Evolutionary conservation across 2,113 vertebrate genomes (phyloP), one percentile per base, ranked within the genome.

Genomic region (Alligator mississippiensis): DNA sequence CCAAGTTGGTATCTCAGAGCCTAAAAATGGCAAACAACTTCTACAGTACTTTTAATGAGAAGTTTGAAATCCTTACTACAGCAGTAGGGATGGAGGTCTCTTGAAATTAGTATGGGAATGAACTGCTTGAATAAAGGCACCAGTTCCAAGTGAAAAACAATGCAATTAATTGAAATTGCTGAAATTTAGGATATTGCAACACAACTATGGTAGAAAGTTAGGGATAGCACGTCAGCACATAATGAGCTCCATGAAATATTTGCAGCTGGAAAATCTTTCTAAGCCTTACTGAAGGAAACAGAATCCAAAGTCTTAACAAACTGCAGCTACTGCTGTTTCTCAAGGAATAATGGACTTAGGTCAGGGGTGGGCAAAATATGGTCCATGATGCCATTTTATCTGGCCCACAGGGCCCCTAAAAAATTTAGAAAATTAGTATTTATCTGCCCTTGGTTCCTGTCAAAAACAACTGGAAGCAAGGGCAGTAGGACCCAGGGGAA

Each of bases 211-310:
- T 87, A 64, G 92, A 94, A 63, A 91, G 87, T 75, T 90, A 84
- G 87, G 75, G 82, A 89, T 93, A 90, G 47, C 47, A 93, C 93
- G 80, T 79, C 80, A 89, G 77, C 59, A 82, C 74, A 63, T 25
- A 38, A 4, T 9, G 38, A 89, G 83, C 82, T 38, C 61, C 54
- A 13, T n/a, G 57, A 77, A 59, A 19, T 54, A 55, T 81, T 55
- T 81, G 79, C 62, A 81, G 79, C 61, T 61, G n/a, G 34, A 81
- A 62, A 80, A 81, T 94, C 93, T 90, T 92, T 95, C 68, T 61
- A 82, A 77, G 68, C 80, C 92, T 95, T 93, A 94, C 93, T 94
- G 89, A 74, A 93, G 84, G 90, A 89, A 87, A 95, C 87, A 90
- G 87, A 92, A 94, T 84, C 80, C 63, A 38, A 61, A 89, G 75